Evolutionary conservation across 2,797 vertebrate species (phyloP), one percentile per base, ranked within the genome.

Genomic region (Lycodopsis pacificus): DNA sequence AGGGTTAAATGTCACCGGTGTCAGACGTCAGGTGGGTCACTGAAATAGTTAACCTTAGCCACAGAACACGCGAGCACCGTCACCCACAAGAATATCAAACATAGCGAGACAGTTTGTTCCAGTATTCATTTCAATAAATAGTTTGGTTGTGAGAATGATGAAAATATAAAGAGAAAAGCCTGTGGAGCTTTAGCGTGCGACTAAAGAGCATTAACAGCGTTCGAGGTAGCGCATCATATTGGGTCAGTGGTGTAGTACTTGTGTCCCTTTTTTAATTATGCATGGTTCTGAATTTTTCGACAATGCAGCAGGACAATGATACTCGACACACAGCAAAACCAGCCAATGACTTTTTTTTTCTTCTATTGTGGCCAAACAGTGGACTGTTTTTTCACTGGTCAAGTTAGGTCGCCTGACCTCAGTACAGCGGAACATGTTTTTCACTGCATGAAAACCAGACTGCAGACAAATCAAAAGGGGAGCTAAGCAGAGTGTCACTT

Each of bases 361-460:
- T 66, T 13, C 72, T 73, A 2, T 72, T 81, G 81, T 82, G 86
- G 87, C 77, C 68, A 76, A 82, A 79, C 44, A 48, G 57, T 78
- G 84, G 79, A 89, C 81, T 88, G 77, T 80, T 76, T 86, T 86
- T 58, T 38, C 20, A 76, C 74, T 72, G 79, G 76, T 84, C 75
- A 76, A 73, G 38, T 71, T 61, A 66, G 69, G 80, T 53, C 25
- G 44, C 54, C 65, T 78, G 81, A 63, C 65, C 76, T 82, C 71
- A 71, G 70, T 74, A 73, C 73, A 76, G 19, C 49, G 64, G 27
- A 65, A 72, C 56, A 66, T 71, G 54, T 69, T 84, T 79, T 84
- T 75, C 66, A 74, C 66, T 77, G 9, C 3, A 32, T 64, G 62
- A 57, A 51, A 65, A 69, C 38, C 32, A n/a, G 9, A 65, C 66